Conservation (phyloP, 2,113 vertebrate species). For the Cinclus cinclus region DNA sequence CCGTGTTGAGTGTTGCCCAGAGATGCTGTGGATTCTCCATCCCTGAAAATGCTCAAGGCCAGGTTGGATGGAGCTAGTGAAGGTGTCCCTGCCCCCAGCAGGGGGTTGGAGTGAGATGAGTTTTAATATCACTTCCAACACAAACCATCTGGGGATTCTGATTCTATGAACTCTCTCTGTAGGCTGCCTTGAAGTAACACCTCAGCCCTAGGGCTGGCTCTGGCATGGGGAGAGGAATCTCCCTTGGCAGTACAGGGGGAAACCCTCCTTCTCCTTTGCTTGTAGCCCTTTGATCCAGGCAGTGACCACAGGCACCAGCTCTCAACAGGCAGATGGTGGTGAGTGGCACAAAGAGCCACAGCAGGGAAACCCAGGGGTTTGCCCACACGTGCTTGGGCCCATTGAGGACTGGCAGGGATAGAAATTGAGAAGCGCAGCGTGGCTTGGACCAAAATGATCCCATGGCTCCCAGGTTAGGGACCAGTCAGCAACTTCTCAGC, state of each 20-base stretch:
- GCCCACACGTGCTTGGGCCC: neutral
- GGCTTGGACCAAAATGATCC: neutral
- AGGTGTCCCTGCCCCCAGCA: neutral
- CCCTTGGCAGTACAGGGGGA: neutral
- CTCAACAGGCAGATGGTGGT: neutral
- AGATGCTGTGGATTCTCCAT: neutral
- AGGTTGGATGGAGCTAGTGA: neutral
- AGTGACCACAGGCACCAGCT: neutral
- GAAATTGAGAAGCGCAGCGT: neutral
- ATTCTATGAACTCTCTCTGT: neutral
- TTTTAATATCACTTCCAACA: neutral
- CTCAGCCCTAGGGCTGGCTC: neutral
- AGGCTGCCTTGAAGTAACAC: neutral
- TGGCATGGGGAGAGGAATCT: neutral
- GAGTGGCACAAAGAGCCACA: neutral
- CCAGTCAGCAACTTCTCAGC: neutral
- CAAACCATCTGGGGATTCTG: neutral
- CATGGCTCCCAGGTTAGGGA: neutral
- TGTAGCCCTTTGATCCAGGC: neutral
- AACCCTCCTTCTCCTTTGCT: neutral
- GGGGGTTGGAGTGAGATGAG: neutral
- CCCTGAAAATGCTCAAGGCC: neutral
- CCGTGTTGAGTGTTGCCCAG: rapidly evolving
- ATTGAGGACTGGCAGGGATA: neutral
- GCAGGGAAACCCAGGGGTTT: neutral